Evolutionary conservation across 2,113 vertebrate species (phyloP).

Genomic region (Canis aureus): DNA sequence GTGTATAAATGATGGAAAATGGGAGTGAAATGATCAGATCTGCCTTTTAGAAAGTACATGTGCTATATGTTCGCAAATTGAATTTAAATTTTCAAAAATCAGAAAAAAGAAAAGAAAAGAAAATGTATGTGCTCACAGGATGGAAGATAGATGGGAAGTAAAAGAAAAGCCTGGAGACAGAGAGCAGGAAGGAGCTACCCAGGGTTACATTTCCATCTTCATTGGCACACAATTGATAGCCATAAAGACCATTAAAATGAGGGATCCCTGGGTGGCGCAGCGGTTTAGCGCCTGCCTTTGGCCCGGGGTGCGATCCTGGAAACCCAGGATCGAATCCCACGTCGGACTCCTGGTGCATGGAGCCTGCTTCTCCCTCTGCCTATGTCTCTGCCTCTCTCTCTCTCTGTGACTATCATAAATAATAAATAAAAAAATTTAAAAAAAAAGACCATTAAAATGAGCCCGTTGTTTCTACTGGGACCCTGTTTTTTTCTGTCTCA

Average conservation of each 20-base stretch:
- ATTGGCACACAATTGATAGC: neutral
- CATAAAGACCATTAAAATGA: slow-evolving; percentile 8
- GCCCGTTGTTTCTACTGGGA: neutral
- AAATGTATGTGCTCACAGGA: neutral
- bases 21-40: neutral
- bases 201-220: neutral
- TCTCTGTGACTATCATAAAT: no score
- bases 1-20: neutral
- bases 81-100: no score
- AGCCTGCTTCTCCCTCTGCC: no score
- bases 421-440: no score
- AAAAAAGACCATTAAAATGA: slow-evolving; percentile 11
- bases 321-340: no score
- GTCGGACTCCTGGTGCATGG: no score
- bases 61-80: neutral
- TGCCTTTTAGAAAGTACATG: neutral
- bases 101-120: neutral
- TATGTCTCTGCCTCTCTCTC: no score
- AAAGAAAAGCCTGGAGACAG: neutral
- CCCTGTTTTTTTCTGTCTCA: neutral
- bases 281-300: no score
- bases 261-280: no score
- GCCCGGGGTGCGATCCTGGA: no score
- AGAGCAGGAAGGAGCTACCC: neutral
- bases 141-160: neutral